Percentiles rank a stretch among this genome's conserved stretches.
Conservation (phyloP, 2,797 vertebrate genomes). For the Parambassis ranga region DNA sequence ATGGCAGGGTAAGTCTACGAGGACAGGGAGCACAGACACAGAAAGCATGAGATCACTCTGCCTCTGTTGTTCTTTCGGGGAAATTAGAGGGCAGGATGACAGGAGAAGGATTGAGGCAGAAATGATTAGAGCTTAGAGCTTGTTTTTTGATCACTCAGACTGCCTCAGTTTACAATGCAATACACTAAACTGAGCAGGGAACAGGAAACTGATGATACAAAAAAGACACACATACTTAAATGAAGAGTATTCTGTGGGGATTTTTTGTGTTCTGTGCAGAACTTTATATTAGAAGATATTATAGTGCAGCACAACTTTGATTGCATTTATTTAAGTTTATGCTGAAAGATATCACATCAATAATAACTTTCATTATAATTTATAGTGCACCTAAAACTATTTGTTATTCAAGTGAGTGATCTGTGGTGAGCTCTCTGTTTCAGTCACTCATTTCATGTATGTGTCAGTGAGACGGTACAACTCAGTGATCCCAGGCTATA, state of each 20-base stretch:
- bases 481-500: slow-evolving; percentile 20
- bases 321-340: background rate
- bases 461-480: background rate
- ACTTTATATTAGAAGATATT: background rate
- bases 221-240: background rate
- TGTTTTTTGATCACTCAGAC: slow-evolving; percentile 11
- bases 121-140: slow-evolving; percentile 11
- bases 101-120: slow-evolving; percentile 17
- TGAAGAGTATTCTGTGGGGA: background rate
- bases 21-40: background rate
- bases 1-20: slow-evolving; percentile 10
- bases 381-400: too few relatives aligned
- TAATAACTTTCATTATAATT: too few relatives aligned
- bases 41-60: slow-evolving; percentile 11
- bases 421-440: background rate
- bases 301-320: background rate
- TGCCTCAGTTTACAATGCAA: background rate
- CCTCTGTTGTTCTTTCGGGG: slow-evolving; percentile 2
- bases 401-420: background rate
- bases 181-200: background rate
- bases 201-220: background rate
- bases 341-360: too few relatives aligned
- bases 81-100: slow-evolving; percentile 34
- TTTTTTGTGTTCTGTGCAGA: background rate
- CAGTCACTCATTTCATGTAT: background rate